A percentile compares a stretch with the other conserved stretches of the same genome.
Evolutionary conservation across 2,888 invertebrate genomes (phyloP).

Genomic region (Cerastis leucographa): DNA sequence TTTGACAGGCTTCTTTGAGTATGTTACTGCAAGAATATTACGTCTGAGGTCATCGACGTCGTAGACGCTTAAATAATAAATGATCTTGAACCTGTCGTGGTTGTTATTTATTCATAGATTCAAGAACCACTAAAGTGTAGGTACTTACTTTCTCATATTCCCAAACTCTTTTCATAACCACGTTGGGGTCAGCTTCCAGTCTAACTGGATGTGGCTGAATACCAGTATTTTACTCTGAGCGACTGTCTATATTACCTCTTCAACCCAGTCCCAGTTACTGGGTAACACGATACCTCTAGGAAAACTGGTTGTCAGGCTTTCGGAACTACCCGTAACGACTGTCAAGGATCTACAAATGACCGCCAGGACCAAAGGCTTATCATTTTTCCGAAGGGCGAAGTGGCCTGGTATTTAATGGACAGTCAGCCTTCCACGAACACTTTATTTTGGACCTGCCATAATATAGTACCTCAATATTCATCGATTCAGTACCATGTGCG

Average conservation of each 20-base stretch:
- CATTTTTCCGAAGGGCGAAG: not conserved
- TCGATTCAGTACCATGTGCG: slow-evolving; percentile 3
- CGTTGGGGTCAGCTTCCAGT: not conserved
- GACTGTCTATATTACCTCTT: not conserved
- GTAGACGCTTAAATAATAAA: slow-evolving; percentile 30
- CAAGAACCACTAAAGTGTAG: not conserved
- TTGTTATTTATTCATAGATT: slow-evolving; percentile 14
- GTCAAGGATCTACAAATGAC: not conserved
- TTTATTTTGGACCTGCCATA: not conserved
- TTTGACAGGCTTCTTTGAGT: slow-evolving; percentile 16
- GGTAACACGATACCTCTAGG: not conserved
- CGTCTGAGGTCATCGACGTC: slow-evolving; percentile 23
- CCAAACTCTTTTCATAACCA: not conserved
- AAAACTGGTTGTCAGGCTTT: not conserved
- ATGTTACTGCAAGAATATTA: slow-evolving; percentile 16
- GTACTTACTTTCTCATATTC: not conserved
- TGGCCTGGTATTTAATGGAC: not conserved
- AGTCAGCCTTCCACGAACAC: not conserved
- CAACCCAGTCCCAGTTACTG: not conserved
- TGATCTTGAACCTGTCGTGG: slow-evolving; percentile 9
- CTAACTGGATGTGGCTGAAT: not conserved
- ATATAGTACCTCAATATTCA: not conserved
- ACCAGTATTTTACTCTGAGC: not conserved
- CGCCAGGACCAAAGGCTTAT: not conserved
- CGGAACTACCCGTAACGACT: not conserved